Evolutionary conservation across 1,140 invertebrate species (phyloP).

Genomic region (Drosophila equinoxialis): DNA sequence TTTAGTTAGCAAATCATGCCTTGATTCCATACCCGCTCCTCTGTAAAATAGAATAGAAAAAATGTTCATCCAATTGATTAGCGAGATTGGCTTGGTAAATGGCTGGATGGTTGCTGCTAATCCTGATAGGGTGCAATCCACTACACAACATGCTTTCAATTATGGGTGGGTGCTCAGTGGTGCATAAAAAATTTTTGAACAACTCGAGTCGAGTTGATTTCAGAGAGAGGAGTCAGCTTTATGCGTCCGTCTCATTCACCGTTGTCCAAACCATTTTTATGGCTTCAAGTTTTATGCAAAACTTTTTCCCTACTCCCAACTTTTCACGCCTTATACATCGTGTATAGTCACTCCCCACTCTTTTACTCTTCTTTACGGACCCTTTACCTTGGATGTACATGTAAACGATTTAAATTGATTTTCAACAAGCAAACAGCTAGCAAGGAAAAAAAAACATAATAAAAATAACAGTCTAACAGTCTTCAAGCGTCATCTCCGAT

Average conservation of each 20-base stretch:
- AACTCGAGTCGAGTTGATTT: neutral
- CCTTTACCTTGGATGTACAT: neutral
- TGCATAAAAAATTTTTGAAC: conserved; percentile 6
- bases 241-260: neutral
- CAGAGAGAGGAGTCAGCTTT: neutral
- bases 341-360: neutral
- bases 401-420: conserved; percentile 65
- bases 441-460: conserved; percentile 25
- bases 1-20: conserved; percentile 83
- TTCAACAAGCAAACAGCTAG: conserved; percentile 51
- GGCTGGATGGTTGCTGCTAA: neutral
- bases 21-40: conserved; percentile 83
- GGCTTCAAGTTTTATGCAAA: conserved; percentile 42
- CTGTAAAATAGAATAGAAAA: conserved; percentile 57
- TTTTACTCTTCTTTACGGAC: conserved; percentile 5
- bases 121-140: neutral
- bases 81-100: conserved; percentile 1
- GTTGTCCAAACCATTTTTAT: conserved; percentile 12
- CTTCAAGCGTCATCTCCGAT: neutral
- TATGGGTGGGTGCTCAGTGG: conserved; percentile 7
- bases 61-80: conserved; percentile 20
- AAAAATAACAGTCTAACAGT: neutral
- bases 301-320: neutral
- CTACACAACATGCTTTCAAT: conserved; percentile 30
- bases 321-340: neutral